Evolutionary conservation across 2,888 invertebrate species (phyloP).

Genomic region (Scaeva pyrastri): DNA sequence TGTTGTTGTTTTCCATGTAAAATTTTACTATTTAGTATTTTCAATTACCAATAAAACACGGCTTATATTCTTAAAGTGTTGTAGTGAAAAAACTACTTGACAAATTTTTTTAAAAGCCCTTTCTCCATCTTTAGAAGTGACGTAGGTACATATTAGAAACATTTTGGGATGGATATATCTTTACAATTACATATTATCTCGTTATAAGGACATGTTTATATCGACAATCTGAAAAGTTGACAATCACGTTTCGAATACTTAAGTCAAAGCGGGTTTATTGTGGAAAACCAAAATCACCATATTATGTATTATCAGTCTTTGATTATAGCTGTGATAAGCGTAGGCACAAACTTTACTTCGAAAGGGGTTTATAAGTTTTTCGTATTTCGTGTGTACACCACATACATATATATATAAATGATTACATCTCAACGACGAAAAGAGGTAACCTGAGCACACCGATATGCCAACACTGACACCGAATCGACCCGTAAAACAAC

Average conservation of each 20-base stretch:
- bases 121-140: too few species aligned
- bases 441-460: slow-evolving; percentile 7
- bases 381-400: slow-evolving; percentile 28
- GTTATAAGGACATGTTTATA: slow-evolving; percentile 4
- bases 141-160: too few species aligned
- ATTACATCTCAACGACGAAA: slow-evolving; percentile 46
- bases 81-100: too few species aligned
- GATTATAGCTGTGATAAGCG: slow-evolving; percentile 65
- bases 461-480: too few species aligned
- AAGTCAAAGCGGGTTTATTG: slow-evolving; percentile 23
- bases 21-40: too few species aligned
- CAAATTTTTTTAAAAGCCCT: too few species aligned
- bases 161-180: too few species aligned
- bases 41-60: too few species aligned
- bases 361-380: slow-evolving; percentile 39
- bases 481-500: background rate
- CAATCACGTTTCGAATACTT: slow-evolving; percentile 41
- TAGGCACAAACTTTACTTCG: slow-evolving; percentile 49
- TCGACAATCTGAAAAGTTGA: slow-evolving; percentile 47
- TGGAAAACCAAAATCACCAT: slow-evolving; percentile 63
- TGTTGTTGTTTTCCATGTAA: too few species aligned
- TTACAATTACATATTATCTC: background rate
- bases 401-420: slow-evolving; percentile 52
- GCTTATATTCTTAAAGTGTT: too few species aligned
- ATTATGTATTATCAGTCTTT: slow-evolving; percentile 70